These are phyloP conservation scores for Drosophila borborema DNA, from an alignment of 2,888 invertebrate species.

Conservation along the genomic window DNA sequence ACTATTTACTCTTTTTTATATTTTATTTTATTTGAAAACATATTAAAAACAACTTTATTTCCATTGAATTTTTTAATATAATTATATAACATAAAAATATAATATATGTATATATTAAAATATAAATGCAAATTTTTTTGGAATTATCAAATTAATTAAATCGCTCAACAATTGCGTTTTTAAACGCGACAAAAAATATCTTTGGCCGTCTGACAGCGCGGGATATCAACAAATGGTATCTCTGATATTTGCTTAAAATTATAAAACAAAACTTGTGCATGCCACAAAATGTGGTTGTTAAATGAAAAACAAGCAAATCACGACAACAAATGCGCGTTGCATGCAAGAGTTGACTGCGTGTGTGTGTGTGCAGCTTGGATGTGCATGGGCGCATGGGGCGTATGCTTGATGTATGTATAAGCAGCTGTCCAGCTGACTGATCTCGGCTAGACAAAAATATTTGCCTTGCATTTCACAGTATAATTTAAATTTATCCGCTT, in stretches of 20 bases:
- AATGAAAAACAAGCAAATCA: constrained; percentile 78
- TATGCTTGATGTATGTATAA: constrained; percentile 23
- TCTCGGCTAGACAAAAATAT: constrained; percentile 76
- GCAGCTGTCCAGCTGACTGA: constrained; percentile 50
- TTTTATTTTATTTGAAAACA: neutral
- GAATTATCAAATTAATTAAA: constrained; percentile 18
- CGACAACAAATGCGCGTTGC: constrained; percentile 44
- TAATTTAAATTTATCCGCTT: constrained; percentile 60
- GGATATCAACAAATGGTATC: constrained; percentile 27
- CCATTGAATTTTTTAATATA: neutral
- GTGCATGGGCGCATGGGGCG: neutral
- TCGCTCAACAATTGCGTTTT: neutral
- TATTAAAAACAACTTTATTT: neutral
- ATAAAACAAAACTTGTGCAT: constrained; percentile 64
- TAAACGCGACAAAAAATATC: constrained; percentile 3
- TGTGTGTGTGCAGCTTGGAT: neutral
- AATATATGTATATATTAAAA: too few species aligned
- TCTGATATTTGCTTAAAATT: constrained; percentile 71
- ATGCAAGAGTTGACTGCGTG: neutral
- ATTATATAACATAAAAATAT: neutral
- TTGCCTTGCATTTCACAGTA: constrained; percentile 71
- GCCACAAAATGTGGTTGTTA: constrained; percentile 67
- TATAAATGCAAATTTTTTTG: constrained; percentile 1
- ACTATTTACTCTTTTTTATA: neutral
- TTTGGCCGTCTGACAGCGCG: constrained; percentile 3